Conservation (phyloP, 2,113 vertebrate genomes). For the Oryzias melastigma region DNA sequence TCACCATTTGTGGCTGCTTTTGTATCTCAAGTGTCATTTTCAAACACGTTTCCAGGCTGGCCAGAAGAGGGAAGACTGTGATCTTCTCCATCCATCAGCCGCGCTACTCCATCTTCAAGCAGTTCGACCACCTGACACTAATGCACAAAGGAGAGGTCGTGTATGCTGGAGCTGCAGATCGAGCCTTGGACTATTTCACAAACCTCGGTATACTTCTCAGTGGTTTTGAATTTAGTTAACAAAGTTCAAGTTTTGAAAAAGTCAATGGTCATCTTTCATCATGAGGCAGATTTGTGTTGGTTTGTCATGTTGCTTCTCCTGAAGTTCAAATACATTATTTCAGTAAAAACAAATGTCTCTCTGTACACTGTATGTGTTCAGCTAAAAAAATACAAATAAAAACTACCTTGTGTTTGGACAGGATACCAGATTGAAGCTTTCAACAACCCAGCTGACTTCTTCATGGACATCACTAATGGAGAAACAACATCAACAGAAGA, state of each 20-base stretch:
- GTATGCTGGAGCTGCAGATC: constrained; percentile 65
- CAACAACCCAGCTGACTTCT: constrained; percentile 81
- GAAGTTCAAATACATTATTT: too few species aligned
- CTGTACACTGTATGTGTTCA: background rate
- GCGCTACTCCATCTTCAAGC: constrained; percentile 80
- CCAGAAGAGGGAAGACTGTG: constrained; percentile 76
- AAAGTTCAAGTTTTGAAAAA: too few species aligned
- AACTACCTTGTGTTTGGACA: constrained; percentile 27
- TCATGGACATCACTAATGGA: constrained; percentile 81
- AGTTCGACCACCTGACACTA: constrained; percentile 79
- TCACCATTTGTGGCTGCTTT: too few species aligned
- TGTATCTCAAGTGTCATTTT: background rate
- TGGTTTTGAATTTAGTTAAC: background rate
- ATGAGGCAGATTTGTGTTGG: too few species aligned
- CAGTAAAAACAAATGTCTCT: too few species aligned
- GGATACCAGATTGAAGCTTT: constrained; percentile 78
- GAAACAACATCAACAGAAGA: constrained; percentile 47
- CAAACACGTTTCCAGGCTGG: constrained; percentile 64
- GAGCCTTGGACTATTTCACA: constrained; percentile 72
- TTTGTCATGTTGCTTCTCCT: too few species aligned
- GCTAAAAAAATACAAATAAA: background rate
- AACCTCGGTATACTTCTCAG: constrained; percentile 54
- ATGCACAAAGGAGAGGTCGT: constrained; percentile 80
- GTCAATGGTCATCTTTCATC: too few species aligned
- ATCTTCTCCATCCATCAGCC: constrained; percentile 85